phyloP scores from a whole-genome alignment of 2,888 invertebrate genomes.

The Patella ulyssiponensis region DNA sequence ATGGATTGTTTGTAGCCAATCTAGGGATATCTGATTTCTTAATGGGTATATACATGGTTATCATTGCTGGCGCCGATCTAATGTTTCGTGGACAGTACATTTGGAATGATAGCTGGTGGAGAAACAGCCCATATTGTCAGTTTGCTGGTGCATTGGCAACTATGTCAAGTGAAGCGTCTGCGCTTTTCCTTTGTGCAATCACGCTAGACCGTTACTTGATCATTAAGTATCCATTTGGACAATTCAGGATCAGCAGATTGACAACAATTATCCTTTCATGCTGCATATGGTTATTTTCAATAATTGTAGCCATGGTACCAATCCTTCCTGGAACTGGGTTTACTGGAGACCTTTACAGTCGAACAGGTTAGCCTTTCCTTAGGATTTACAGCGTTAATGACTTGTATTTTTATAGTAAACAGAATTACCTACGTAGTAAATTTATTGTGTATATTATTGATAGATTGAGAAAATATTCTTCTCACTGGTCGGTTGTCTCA shows the following conservation, averaged over 20 bases:
- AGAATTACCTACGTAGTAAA: too few species aligned
- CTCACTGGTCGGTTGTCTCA: too few species aligned
- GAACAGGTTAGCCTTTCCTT: conserved; percentile 41
- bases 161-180: conserved; percentile 77
- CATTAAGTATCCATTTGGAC: conserved; percentile 76
- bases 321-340: conserved; percentile 61
- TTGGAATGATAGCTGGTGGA: conserved; percentile 49
- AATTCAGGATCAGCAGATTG: conserved; percentile 43
- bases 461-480: too few species aligned
- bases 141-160: conserved; percentile 47
- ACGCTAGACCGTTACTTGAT: conserved; percentile 79
- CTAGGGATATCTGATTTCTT: conserved; percentile 46
- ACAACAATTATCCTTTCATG: conserved; percentile 44
- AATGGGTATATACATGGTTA: conserved; percentile 50
- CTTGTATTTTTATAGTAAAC: too few species aligned
- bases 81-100: conserved; percentile 46
- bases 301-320: conserved; percentile 59
- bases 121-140: conserved; percentile 43
- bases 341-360: conserved; percentile 58
- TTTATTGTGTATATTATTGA: too few species aligned
- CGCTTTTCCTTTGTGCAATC: conserved; percentile 77
- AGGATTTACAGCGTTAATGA: too few species aligned
- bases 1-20: conserved; percentile 42
- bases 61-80: conserved; percentile 46
- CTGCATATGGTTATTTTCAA: conserved; percentile 54